A percentile compares a stretch with the other conserved stretches of the same genome.
These are phyloP conservation scores for Timandra comae DNA, from an alignment of 2,888 invertebrate species.

Conservation along the genomic window DNA sequence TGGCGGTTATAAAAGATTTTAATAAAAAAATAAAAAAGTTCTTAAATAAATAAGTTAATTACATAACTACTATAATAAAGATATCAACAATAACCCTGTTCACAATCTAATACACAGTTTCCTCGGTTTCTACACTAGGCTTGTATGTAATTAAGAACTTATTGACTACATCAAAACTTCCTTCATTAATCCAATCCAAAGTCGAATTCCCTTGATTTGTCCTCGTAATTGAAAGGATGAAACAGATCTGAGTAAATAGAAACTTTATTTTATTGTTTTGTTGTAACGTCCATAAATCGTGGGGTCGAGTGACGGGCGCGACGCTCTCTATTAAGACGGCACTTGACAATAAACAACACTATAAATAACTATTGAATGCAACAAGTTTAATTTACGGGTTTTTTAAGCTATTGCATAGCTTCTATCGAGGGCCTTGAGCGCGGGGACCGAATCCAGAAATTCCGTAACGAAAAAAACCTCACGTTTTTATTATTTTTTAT, in stretches of 20 bases:
- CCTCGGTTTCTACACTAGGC: not conserved
- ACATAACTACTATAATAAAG: not conserved
- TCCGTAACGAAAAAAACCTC: too few species aligned
- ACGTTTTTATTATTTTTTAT: too few species aligned
- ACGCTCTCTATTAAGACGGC: not conserved
- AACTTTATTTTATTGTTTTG: slow-evolving; percentile 52
- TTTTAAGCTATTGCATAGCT: too few species aligned
- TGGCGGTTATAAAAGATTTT: too few species aligned
- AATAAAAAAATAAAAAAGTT: not conserved
- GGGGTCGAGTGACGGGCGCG: slow-evolving; percentile 3
- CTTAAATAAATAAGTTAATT: not conserved
- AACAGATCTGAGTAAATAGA: slow-evolving; percentile 48
- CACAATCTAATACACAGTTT: too few species aligned
- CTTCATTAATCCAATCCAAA: slow-evolving; percentile 28
- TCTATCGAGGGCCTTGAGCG: too few species aligned
- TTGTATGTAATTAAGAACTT: not conserved
- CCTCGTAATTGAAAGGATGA: slow-evolving; percentile 59
- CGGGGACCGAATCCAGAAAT: too few species aligned
- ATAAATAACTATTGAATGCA: slow-evolving; percentile 1
- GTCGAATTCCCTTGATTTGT: slow-evolving; percentile 57
- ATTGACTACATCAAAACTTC: not conserved
- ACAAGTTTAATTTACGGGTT: too few species aligned
- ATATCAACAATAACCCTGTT: not conserved
- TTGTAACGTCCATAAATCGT: slow-evolving; percentile 36
- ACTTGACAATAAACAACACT: not conserved